Evolutionary conservation across 2,113 vertebrate genomes (phyloP).

Genomic region (Heterocephalus glaber): DNA sequence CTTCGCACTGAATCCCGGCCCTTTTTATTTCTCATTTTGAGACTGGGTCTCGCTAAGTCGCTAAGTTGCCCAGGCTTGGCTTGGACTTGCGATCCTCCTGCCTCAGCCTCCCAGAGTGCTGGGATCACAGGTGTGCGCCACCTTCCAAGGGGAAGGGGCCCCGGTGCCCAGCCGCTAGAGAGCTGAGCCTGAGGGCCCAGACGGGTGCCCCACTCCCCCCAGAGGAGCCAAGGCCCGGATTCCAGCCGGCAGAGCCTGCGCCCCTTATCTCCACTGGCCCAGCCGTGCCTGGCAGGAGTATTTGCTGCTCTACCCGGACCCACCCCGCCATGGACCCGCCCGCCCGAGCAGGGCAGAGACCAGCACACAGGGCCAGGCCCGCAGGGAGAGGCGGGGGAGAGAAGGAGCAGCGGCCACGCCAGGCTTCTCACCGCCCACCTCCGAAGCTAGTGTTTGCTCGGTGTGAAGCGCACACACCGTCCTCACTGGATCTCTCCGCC

Average conservation of each 20-base stretch:
- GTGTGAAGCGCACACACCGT: not conserved
- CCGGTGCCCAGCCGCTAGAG: too few species aligned
- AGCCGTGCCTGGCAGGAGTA: constrained; percentile 1
- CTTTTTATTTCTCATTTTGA: not conserved
- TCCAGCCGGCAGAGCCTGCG: not conserved
- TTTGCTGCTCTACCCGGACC: not conserved
- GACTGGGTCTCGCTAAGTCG: not conserved
- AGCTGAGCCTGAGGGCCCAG: not conserved
- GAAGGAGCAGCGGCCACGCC: accelerated
- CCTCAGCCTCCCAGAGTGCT: not conserved
- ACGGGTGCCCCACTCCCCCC: not conserved
- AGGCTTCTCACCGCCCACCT: not conserved
- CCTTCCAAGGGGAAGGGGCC: not conserved
- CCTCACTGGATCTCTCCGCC: not conserved
- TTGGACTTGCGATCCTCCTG: not conserved
- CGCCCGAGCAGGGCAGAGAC: not conserved
- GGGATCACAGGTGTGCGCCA: not conserved
- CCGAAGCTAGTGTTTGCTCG: accelerated
- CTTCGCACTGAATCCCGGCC: not conserved
- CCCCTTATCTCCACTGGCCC: constrained; percentile 19
- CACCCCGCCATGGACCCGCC: not conserved
- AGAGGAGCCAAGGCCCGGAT: not conserved
- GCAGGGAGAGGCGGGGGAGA: not conserved
- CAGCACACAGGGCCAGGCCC: not conserved
- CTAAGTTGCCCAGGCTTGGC: not conserved